phyloP scores from a whole-genome alignment of 2,888 invertebrate genomes.

The Cybosia mesomella region DNA sequence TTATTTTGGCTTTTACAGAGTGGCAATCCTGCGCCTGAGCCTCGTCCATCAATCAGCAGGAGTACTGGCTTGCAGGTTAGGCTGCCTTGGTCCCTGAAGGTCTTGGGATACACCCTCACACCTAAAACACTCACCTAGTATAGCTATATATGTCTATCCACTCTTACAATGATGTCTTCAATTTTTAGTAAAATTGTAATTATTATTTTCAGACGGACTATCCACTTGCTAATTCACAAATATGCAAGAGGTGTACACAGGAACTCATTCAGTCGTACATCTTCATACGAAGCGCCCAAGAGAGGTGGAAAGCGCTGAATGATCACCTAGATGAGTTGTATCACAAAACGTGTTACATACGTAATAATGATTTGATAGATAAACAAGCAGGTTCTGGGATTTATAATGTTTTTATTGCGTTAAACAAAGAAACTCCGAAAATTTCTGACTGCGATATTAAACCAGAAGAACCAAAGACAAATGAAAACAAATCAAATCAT shows the following conservation, averaged over 20 bases:
- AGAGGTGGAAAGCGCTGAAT: slow-evolving; percentile 22
- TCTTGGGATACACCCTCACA: too few species aligned
- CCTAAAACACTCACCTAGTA: too few species aligned
- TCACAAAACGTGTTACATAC: not conserved
- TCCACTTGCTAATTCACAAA: slow-evolving; percentile 15
- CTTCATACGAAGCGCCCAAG: slow-evolving; percentile 30
- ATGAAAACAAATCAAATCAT: not conserved
- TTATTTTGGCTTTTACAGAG: too few species aligned
- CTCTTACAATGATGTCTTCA: not conserved
- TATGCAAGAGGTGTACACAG: slow-evolving; percentile 35
- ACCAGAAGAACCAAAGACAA: not conserved
- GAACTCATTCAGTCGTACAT: slow-evolving; percentile 36
- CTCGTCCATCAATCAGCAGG: too few species aligned
- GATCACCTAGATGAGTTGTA: slow-evolving; percentile 12
- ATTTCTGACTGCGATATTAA: not conserved
- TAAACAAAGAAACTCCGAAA: not conserved
- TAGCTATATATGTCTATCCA: too few species aligned
- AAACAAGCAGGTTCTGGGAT: not conserved
- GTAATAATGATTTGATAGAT: not conserved
- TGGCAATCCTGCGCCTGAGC: too few species aligned
- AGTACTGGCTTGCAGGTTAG: too few species aligned
- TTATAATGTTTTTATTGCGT: slow-evolving; percentile 7
- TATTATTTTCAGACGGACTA: not conserved
- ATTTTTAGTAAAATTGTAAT: not conserved
- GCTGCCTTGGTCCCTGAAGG: too few species aligned